Evolutionary conservation across 2,888 invertebrate species (phyloP), one percentile per base, ranked within the genome.

Genomic region (Chrysodeixis includens): DNA sequence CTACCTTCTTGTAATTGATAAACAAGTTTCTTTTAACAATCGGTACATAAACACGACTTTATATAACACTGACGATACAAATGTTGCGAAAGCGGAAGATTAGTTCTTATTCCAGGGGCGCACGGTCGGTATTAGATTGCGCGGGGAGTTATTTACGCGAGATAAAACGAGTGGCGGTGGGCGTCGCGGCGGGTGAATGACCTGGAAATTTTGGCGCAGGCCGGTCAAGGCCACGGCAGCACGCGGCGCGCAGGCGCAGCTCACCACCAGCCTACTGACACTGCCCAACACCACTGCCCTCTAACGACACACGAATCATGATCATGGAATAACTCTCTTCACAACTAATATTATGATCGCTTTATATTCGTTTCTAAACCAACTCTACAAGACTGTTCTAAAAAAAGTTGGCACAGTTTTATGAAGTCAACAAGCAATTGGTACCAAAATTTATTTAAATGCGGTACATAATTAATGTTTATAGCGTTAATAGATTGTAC

Each of bases 151-250:
- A 90, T 91, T 93, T 91, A 90, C 87, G 88, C 87, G 91, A 92
- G 93, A 93, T 93, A 92, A 92, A 92, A 89, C 89, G 90, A 88
- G 90, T 87, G 94, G 91, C 86, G 86, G 93, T 92, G 92, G 92
- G 94, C 92, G 92, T 88, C 89, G 89, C 82, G 86, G 87, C 87
- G 88, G 92, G 93, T 93, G 93, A 93, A 94, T 83, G 94, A 93
- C 92, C 94, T 90, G 94, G 91, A 91, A 93, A 92, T 93, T 95
- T 95, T 94, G 95, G 95, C 95, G 95, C 94, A 93, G 93, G 90
- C 90, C 93, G 95, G 95, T 95, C 95, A 95, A 95, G 95, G 95
- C 94, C 95, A 89, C 79, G 81, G 46, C 46, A 18, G 82, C 84
- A 70, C 75, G 71, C 82, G 83, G 83, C 83, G 86, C 91, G 91